phyloP scores from a whole-genome alignment of 2,888 invertebrate species.

The Corythucha ciliata region DNA sequence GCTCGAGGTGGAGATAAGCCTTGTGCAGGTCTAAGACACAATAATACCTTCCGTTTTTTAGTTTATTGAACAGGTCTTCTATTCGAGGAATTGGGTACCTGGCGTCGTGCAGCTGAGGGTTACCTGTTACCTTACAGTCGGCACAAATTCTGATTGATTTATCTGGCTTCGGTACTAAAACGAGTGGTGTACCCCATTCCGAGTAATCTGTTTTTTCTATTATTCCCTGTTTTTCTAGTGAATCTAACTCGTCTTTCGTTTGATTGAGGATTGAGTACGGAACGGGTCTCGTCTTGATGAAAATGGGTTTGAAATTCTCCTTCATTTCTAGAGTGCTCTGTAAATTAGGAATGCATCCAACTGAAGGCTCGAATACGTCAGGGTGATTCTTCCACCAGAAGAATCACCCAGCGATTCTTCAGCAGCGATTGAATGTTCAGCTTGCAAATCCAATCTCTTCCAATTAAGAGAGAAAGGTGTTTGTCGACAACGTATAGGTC shows the following conservation, averaged over 20 bases:
- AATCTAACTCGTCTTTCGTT: conserved; percentile 15
- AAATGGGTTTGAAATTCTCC: conserved; percentile 16
- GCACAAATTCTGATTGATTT: conserved; percentile 22
- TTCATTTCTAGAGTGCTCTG: neutral
- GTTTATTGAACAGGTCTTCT: conserved; percentile 24
- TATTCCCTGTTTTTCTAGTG: conserved; percentile 18
- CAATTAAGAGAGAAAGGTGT: no score
- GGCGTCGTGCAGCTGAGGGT: conserved; percentile 7
- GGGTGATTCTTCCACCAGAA: no score
- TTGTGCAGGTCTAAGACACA: conserved; percentile 21
- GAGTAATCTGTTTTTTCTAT: conserved; percentile 17
- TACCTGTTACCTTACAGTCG: conserved; percentile 26
- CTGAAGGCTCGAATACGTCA: conserved; percentile 25
- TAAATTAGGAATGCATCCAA: conserved; percentile 14
- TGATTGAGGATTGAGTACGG: conserved; percentile 11
- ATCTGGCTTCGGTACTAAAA: conserved; percentile 20
- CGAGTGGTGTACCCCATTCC: conserved; percentile 27
- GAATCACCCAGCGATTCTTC: no score
- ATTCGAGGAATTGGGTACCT: conserved; percentile 16
- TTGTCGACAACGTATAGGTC: no score
- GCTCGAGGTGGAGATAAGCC: conserved; percentile 21
- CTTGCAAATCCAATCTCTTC: conserved; percentile 3
- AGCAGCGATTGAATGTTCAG: neutral
- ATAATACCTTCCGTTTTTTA: conserved; percentile 18
- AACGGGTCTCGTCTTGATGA: conserved; percentile 17